phyloP scores from a whole-genome alignment of 2,113 vertebrate genomes.

The Trogon surrucura region DNA sequence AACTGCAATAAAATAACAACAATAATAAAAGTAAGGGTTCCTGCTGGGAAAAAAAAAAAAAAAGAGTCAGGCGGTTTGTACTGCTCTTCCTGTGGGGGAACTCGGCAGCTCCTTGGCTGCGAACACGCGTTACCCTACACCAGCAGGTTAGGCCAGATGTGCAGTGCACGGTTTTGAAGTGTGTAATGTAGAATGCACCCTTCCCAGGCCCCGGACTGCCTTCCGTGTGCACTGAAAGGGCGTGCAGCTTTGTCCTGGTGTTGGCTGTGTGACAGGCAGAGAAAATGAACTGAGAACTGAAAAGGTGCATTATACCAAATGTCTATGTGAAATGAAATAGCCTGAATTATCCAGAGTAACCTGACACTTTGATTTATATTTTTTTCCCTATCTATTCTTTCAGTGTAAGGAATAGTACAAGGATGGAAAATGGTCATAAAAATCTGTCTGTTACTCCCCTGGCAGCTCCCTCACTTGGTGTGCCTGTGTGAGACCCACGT shows the following conservation, averaged over 20 bases:
- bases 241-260: neutral
- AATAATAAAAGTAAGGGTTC: neutral
- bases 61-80: neutral
- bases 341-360: neutral
- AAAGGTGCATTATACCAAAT: neutral
- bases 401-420: neutral
- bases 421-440: neutral
- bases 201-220: neutral
- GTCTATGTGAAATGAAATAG: neutral
- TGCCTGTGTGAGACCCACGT: neutral
- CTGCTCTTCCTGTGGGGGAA: neutral
- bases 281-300: neutral
- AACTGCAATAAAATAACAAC: neutral
- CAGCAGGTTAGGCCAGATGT: neutral
- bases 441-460: neutral
- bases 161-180: neutral
- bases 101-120: neutral
- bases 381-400: neutral
- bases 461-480: neutral
- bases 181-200: neutral
- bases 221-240: neutral
- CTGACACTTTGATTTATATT: neutral
- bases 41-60: neutral
- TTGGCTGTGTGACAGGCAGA: neutral
- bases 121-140: neutral